Base-by-base conservation (phyloP, 2,888 invertebrate species). In the Lycophotia porphyrea region DNA sequence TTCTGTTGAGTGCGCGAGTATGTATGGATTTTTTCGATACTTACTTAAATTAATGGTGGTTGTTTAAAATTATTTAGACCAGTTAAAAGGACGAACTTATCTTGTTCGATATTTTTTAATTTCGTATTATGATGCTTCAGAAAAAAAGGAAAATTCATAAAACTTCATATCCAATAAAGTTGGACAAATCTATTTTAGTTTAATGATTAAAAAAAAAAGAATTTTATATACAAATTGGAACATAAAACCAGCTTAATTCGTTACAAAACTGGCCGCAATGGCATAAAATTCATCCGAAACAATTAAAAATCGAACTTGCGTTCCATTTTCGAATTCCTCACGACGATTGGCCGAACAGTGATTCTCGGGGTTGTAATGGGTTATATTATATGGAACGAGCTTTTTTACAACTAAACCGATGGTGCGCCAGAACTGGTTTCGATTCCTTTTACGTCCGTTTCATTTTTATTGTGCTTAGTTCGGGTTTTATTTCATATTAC, bases 401-500 rank as follows among this genome's bases (percentile, higher is more conserved):
- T 92, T 95, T 95, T 96, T 96, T 95, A 96, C 94, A 95, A 93
- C 95, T 95, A 95, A 94, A 94, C 93, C 93, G 93, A 95, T 94
- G 93, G 93, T 92, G 93, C 92, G 91, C 88, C 92, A 93, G 91
- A 94, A 95, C 96, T 88, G 95, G 96, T 96, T 95, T 90, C 89
- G 90, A 93, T 93, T 93, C 93, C 92, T 93, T 94, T 93, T 92
- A 93, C 89, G 93, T 91, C 91, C 91, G 92, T 94, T 93, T 93
- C 92, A 92, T 94, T 95, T 91, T 95, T 95, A 94, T 94, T 94
- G 92, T 93, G 92, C 90, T 94, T 94, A 95, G 93, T 91, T 91
- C 89, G 90, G 90, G 87, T 93, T 94, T 95, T 94, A 93, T 95
- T 95, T 93, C 90, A 92, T 92, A 93, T 93, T 93, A 91, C 90